Percentiles rank a stretch among this genome's conserved stretches.
phyloP scores from a whole-genome alignment of 2,113 vertebrate genomes.

The Onychostoma macrolepis region DNA sequence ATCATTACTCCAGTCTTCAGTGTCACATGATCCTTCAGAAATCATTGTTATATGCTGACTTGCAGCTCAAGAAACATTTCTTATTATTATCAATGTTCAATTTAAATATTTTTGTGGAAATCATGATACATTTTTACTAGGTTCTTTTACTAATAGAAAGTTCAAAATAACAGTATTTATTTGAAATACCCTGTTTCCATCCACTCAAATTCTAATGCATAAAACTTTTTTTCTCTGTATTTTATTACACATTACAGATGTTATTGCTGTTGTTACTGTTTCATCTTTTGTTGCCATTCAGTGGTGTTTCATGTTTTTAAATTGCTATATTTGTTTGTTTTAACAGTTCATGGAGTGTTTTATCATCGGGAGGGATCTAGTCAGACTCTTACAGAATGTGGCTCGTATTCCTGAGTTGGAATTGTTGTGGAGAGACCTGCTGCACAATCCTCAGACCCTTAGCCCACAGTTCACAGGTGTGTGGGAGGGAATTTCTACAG shows the following conservation, averaged over 20 bases:
- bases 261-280: not conserved
- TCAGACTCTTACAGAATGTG: constrained; percentile 92
- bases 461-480: constrained; percentile 93
- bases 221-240: not conserved
- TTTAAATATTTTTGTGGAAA: not conserved
- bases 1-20: not conserved
- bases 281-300: not conserved
- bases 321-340: not conserved
- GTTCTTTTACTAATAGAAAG: not conserved
- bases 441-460: constrained; percentile 90
- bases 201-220: not conserved
- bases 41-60: no score
- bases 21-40: no score
- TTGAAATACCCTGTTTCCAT: not conserved
- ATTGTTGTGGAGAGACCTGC: constrained; percentile 91
- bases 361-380: constrained; percentile 94
- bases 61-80: no score
- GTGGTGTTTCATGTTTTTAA: not conserved
- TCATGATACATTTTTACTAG: not conserved
- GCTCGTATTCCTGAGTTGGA: constrained; percentile 95
- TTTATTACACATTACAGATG: not conserved
- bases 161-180: not conserved
- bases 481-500: constrained; percentile 3
- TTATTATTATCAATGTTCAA: no score
- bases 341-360: constrained; percentile 91